Conservation (phyloP, 1,140 invertebrate genomes). For the Maniola jurtina region DNA sequence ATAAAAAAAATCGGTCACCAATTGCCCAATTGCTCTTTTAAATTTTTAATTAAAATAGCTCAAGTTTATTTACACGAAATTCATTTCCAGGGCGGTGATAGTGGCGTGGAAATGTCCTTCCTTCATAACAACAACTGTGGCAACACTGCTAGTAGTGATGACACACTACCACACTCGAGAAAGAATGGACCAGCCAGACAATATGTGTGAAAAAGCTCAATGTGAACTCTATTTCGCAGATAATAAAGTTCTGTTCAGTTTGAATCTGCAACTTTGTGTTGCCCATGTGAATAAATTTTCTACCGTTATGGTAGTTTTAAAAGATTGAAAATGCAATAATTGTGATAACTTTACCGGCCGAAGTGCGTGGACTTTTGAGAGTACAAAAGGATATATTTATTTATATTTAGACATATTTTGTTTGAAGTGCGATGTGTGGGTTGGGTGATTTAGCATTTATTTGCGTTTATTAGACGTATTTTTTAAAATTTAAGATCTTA, state of each 20-base stretch:
- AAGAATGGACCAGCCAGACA: constrained; percentile 63
- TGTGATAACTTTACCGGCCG: constrained; percentile 57
- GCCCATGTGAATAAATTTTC: constrained; percentile 29
- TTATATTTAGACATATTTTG: constrained; percentile 39
- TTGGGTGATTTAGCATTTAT: constrained; percentile 35
- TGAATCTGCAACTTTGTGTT: constrained; percentile 24
- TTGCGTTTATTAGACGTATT: constrained; percentile 32
- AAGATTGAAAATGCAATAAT: constrained; percentile 38
- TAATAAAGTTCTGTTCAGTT: background rate
- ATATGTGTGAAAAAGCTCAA: constrained; percentile 51
- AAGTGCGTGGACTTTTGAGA: constrained; percentile 51
- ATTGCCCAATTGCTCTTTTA: too few relatives aligned
- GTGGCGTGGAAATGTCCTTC: constrained; percentile 70
- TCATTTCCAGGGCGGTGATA: constrained; percentile 49
- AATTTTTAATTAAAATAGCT: too few relatives aligned
- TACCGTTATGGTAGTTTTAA: constrained; percentile 42
- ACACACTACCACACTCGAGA: constrained; percentile 58
- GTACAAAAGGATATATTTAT: constrained; percentile 69
- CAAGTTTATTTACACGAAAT: too few relatives aligned
- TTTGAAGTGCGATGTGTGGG: constrained; percentile 22
- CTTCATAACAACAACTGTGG: constrained; percentile 71
- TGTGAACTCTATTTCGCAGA: constrained; percentile 1
- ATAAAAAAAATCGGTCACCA: too few relatives aligned
- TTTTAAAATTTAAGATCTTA: background rate
- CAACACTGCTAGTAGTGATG: constrained; percentile 56